phyloP scores from a whole-genome alignment of 92 coral and sea anemone species.

The Zoanthus gigantus region DNA sequence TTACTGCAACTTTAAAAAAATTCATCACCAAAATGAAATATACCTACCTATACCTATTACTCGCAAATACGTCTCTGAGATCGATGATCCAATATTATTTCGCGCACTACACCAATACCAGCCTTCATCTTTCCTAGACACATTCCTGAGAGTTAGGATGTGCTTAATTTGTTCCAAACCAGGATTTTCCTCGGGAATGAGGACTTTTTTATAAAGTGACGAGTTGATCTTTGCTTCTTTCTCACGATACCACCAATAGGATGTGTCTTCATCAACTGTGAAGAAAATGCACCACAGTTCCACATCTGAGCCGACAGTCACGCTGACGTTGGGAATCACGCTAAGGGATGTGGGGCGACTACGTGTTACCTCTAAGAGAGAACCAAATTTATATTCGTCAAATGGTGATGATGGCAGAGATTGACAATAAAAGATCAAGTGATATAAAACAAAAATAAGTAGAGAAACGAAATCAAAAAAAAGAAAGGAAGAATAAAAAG shows the following conservation, averaged over 20 bases:
- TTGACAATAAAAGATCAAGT: not conserved
- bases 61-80: not conserved
- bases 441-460: not conserved
- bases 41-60: not conserved
- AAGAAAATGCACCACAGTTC: conserved; percentile 4
- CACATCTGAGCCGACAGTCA: not conserved
- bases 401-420: not conserved
- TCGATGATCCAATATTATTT: not conserved
- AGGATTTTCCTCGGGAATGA: not conserved
- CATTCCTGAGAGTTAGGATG: conserved; percentile 3
- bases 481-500: not conserved
- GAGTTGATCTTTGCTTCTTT: not conserved
- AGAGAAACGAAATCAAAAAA: not conserved
- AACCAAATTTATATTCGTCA: not conserved
- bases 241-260: conserved; percentile 9
- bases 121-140: conserved; percentile 6
- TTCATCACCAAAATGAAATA: too few species aligned
- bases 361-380: not conserved
- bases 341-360: not conserved
- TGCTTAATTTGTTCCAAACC: conserved; percentile 8
- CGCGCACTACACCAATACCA: not conserved
- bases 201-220: not conserved
- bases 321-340: not conserved
- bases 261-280: conserved; percentile 17
- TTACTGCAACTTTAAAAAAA: too few species aligned